Conservation (phyloP, 92 coral and sea anemone genomes). For the Diadumene lineata region DNA sequence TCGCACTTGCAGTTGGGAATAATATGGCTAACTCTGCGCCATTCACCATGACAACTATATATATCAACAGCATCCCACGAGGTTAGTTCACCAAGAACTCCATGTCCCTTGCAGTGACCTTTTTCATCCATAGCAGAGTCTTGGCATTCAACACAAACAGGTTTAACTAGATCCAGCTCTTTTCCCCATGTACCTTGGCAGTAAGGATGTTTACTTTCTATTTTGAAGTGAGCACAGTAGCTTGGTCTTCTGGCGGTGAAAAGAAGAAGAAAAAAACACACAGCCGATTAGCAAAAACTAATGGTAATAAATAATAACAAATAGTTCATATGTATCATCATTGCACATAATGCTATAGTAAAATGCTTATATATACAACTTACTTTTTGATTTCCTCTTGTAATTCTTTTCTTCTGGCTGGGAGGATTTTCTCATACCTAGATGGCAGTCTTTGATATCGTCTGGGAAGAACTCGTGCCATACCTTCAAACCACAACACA, state of each 20-base stretch:
- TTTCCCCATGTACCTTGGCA: constrained; percentile 96
- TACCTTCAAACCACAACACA: too few relatives aligned
- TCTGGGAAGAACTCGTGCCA: constrained; percentile 87
- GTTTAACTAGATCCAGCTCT: constrained; percentile 72
- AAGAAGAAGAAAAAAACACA: background rate
- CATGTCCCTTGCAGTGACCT: constrained; percentile 93
- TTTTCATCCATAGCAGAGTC: constrained; percentile 79
- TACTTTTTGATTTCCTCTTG: constrained; percentile 67
- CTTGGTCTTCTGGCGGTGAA: constrained; percentile 63
- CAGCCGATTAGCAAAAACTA: too few relatives aligned
- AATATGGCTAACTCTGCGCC: constrained; percentile 85
- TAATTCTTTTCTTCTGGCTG: constrained; percentile 49
- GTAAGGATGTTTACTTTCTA: constrained; percentile 91
- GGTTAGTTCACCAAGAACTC: constrained; percentile 78
- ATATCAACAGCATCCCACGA: constrained; percentile 91
- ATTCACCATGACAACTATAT: constrained; percentile 90
- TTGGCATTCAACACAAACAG: constrained; percentile 95
- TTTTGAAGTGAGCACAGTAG: constrained; percentile 82
- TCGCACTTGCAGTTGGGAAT: constrained; percentile 70
- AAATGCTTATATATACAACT: too few relatives aligned
- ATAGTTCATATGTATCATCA: too few relatives aligned
- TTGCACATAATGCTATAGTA: too few relatives aligned
- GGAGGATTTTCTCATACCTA: constrained; percentile 71
- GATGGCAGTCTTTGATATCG: constrained; percentile 60
- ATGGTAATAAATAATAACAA: too few relatives aligned